A percentile compares a stretch with the other conserved stretches of the same genome.
These are phyloP conservation scores for Arrhopalites spinosus DNA, from an alignment of 2,888 invertebrate genomes.

Conservation along the genomic window DNA sequence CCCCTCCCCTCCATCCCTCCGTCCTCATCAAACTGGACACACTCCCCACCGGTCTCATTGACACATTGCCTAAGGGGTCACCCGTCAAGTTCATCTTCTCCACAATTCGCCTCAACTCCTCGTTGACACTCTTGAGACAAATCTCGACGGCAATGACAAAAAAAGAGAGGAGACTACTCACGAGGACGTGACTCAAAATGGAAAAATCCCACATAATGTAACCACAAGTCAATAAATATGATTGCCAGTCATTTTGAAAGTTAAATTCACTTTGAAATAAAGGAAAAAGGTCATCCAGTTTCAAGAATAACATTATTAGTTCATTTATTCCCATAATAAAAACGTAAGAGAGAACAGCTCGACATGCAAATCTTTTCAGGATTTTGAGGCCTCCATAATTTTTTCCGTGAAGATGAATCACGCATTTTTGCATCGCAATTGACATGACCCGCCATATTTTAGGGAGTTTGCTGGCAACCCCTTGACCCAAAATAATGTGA, in stretches of 20 bases:
- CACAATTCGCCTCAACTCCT: conserved; percentile 25
- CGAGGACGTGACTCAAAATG: conserved; percentile 42
- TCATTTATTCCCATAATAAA: not conserved
- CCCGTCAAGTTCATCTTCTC: not conserved
- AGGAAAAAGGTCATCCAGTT: not conserved
- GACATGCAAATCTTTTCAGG: not conserved
- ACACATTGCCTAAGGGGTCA: not conserved
- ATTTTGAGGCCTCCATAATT: not conserved
- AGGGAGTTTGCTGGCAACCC: conserved; percentile 42
- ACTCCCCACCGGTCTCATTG: not conserved
- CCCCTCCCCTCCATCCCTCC: not conserved
- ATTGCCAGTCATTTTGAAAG: not conserved
- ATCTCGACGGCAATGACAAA: conserved; percentile 39
- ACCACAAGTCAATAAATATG: not conserved
- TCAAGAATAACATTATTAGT: not conserved
- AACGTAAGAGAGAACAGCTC: not conserved
- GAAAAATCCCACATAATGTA: conserved; percentile 41
- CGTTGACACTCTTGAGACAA: conserved; percentile 43
- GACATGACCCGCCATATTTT: conserved; percentile 43
- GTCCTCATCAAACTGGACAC: not conserved
- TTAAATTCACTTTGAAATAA: not conserved
- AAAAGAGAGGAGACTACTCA: conserved; percentile 42
- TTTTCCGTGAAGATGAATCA: conserved; percentile 45
- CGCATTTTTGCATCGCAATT: conserved; percentile 43
- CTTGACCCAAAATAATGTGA: conserved; percentile 43